A percentile compares a stretch with the other conserved stretches of the same genome.
These are phyloP conservation scores for Oryzias dopingdopingensis DNA, from an alignment of 2,797 vertebrate genomes.

Conservation along the genomic window DNA sequence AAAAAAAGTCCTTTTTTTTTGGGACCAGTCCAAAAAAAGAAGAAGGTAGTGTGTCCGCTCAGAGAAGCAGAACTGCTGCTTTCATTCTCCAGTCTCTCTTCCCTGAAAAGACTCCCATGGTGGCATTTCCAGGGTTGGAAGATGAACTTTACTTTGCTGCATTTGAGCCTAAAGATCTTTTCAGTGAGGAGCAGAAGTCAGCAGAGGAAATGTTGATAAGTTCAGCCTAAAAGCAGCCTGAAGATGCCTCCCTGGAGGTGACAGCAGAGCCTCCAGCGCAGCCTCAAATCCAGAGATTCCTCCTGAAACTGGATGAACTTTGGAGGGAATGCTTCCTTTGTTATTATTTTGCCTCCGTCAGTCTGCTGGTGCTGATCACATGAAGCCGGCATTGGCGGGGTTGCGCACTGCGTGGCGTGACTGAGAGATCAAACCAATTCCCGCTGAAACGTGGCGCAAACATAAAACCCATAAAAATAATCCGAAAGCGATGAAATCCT, in stretches of 20 bases:
- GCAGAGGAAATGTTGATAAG: not conserved
- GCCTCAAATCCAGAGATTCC: not conserved
- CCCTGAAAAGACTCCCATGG: slow-evolving; percentile 50
- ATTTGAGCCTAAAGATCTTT: slow-evolving; percentile 18
- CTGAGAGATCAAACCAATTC: slow-evolving; percentile 39
- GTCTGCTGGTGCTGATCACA: slow-evolving; percentile 35
- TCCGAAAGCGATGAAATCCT: slow-evolving; percentile 7
- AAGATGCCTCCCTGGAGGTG: slow-evolving; percentile 3
- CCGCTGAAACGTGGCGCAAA: slow-evolving; percentile 46
- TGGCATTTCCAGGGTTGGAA: slow-evolving; percentile 48
- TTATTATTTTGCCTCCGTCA: slow-evolving; percentile 19
- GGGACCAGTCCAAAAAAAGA: slow-evolving; percentile 59
- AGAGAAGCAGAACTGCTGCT: slow-evolving; percentile 46
- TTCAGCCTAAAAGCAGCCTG: slow-evolving; percentile 3
- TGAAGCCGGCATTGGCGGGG: slow-evolving; percentile 28
- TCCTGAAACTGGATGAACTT: slow-evolving; percentile 52
- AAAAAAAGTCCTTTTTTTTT: slow-evolving; percentile 61
- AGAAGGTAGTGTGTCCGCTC: slow-evolving; percentile 30
- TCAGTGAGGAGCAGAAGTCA: not conserved
- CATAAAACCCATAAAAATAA: slow-evolving; percentile 33
- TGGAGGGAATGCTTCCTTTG: slow-evolving; percentile 21
- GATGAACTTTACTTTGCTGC: slow-evolving; percentile 46
- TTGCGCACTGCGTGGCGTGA: slow-evolving; percentile 42
- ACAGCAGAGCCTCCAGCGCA: not conserved
- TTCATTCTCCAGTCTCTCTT: slow-evolving; percentile 59